Evolutionary conservation across 1,140 invertebrate genomes (phyloP).

Genomic region (Nephila pilipes): DNA sequence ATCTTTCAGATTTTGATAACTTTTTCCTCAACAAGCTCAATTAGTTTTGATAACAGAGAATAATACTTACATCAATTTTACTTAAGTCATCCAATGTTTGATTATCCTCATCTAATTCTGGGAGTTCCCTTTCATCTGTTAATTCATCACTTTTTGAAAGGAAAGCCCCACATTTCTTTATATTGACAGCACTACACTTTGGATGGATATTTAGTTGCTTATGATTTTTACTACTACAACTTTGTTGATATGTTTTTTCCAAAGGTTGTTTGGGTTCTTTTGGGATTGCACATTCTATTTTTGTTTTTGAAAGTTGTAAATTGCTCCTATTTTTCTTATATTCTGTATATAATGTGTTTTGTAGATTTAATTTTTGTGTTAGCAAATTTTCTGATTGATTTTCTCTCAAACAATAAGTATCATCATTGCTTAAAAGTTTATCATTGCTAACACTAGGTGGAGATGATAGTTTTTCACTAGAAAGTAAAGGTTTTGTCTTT

Average conservation of each 20-base stretch:
- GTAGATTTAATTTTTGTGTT: constrained; percentile 38
- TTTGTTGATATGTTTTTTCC: constrained; percentile 59
- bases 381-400: neutral
- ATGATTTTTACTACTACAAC: neutral
- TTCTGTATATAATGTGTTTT: neutral
- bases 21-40: no score
- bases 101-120: neutral
- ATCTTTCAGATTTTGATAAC: no score
- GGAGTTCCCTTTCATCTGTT: constrained; percentile 58
- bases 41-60: neutral
- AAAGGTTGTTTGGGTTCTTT: neutral
- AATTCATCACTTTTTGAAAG: constrained; percentile 51
- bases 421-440: neutral
- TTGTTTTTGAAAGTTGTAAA: neutral
- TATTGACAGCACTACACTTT: constrained; percentile 54
- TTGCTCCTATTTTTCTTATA: constrained; percentile 35
- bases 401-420: neutral
- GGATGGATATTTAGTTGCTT: constrained; percentile 21
- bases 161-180: constrained; percentile 65
- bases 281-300: constrained; percentile 1
- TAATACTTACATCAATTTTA: constrained; percentile 45
- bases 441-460: neutral
- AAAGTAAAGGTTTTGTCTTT: neutral
- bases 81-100: constrained; percentile 28
- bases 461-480: constrained; percentile 37